Base-by-base conservation (phyloP, 1,140 invertebrate genomes). In the Procambarus virginalis region DNA sequence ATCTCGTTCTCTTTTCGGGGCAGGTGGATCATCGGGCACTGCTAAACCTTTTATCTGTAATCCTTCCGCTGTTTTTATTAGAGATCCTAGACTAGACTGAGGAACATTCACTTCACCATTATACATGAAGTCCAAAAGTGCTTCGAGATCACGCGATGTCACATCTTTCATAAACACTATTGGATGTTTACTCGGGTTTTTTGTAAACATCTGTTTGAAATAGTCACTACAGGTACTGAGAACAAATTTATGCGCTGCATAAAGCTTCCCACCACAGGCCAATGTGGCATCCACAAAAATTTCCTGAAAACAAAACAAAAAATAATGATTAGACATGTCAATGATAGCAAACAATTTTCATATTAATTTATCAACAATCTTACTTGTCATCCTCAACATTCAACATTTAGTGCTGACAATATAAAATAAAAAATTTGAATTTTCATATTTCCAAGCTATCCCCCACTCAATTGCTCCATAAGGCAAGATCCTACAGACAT, bases 91-190 rank as follows among this genome's bases (percentile, higher is more conserved):
- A 92, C 91, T 92, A 92, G 92, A 92, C 94, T 98, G 97, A 94
- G 97, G 97, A 91, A 98, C 97, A 95, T 98, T 98, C 93, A 98
- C 98, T 95, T 98, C 97, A 92, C 98, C 98, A 94, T 97, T 97
- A 94, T 98, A 98, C 97, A 98, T 98, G 93, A 98, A 98, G 93
- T 98, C 97, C 84, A 98, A 96, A 78, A 98, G 95, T 68, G 96
- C 96, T 95, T 96, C 97, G 91, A 97, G 96, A 94, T 97, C 97
- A 91, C 95, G 95, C 94, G 96, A 97, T 94, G 96, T 96, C 78
- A 97, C 96, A 94, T 97, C 97, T 94, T 97, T 96, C 94, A 97
- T 96, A 92, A 97, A 97, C 83, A 97, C 96, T 91, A 97, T 97
- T 83, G 97, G 96, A 94, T 97, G 96, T 93, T 96, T 96, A 94